Percentiles rank a stretch among this genome's conserved stretches.
These are phyloP conservation scores for Leiothrix lutea DNA, from an alignment of 2,113 vertebrate species.

Conservation along the genomic window DNA sequence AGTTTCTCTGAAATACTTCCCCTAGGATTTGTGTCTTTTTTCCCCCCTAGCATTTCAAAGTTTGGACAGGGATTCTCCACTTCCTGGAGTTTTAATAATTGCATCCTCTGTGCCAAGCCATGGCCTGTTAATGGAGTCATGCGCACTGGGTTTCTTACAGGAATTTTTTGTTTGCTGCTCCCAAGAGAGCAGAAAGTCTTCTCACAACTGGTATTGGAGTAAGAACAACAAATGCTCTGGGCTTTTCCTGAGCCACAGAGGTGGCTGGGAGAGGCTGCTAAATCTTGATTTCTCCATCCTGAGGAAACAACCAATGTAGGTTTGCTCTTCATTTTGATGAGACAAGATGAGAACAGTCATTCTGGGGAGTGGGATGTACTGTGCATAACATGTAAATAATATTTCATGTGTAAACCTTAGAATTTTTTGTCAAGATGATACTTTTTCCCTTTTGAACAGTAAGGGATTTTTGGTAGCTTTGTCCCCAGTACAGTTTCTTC, in stretches of 20 bases:
- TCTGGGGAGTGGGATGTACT: slow-evolving; percentile 8
- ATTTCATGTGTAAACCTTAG: not conserved
- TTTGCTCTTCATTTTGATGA: slow-evolving; percentile 51
- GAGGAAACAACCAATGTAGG: slow-evolving; percentile 43
- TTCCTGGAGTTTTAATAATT: slow-evolving; percentile 70
- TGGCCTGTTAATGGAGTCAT: slow-evolving; percentile 59
- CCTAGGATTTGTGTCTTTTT: slow-evolving; percentile 52
- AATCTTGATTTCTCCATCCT: slow-evolving; percentile 51
- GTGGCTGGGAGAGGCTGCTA: slow-evolving; percentile 45
- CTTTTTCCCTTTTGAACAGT: not conserved
- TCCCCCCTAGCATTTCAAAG: slow-evolving; percentile 44
- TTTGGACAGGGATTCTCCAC: slow-evolving; percentile 56
- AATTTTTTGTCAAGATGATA: not conserved
- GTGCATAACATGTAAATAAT: not conserved
- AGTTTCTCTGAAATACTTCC: slow-evolving; percentile 65
- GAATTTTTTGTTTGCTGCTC: slow-evolving; percentile 63
- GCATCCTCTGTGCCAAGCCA: slow-evolving; percentile 62
- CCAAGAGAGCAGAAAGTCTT: slow-evolving; percentile 51
- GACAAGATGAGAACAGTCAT: slow-evolving; percentile 10
- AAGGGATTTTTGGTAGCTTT: not conserved
- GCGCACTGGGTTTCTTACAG: slow-evolving; percentile 20
- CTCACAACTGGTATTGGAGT: slow-evolving; percentile 44
- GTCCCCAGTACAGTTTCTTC: not conserved
- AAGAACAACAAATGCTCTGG: slow-evolving; percentile 54
- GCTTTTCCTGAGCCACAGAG: slow-evolving; percentile 60